These are phyloP conservation scores for Drosophila dunni DNA, from an alignment of 1,140 invertebrate species.

Conservation along the genomic window DNA sequence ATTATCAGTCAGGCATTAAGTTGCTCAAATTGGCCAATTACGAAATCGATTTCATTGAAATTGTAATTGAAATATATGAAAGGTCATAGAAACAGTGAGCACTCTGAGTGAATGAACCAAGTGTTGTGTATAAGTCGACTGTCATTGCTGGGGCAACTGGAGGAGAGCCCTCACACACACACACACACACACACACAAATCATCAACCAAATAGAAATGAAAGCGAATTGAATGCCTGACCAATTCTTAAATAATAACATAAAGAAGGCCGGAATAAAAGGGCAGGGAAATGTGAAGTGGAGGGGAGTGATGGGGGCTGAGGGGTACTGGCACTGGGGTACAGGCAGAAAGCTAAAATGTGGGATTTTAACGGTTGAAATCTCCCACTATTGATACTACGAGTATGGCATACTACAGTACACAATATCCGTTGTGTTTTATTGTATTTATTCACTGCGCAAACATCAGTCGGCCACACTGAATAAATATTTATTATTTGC, in stretches of 20 bases:
- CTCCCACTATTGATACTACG: background rate
- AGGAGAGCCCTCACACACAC: background rate
- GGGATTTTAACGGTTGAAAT: slow-evolving; percentile 20
- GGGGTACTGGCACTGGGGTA: background rate
- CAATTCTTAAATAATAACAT: slow-evolving; percentile 61
- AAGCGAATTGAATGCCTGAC: slow-evolving; percentile 69
- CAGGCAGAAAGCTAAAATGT: no score
- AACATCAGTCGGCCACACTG: slow-evolving; percentile 57
- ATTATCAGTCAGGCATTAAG: slow-evolving; percentile 43
- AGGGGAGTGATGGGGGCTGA: background rate
- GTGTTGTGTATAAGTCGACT: background rate
- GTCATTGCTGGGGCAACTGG: slow-evolving; percentile 45
- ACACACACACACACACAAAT: slow-evolving; percentile 29
- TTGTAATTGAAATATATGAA: slow-evolving; percentile 25
- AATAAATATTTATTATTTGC: slow-evolving; percentile 65
- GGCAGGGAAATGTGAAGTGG: background rate
- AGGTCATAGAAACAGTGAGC: background rate
- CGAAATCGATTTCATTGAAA: slow-evolving; percentile 69
- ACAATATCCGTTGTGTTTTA: slow-evolving; percentile 52
- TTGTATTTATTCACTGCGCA: slow-evolving; percentile 67
- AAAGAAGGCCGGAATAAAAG: slow-evolving; percentile 12
- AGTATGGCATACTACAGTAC: slow-evolving; percentile 1
- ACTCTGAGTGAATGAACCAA: slow-evolving; percentile 1
- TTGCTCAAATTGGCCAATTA: slow-evolving; percentile 67
- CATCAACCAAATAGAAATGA: slow-evolving; percentile 34